Evolutionary conservation across 2,888 invertebrate species (phyloP), one percentile per base, ranked within the genome.

Genomic region (Phania funesta): DNA sequence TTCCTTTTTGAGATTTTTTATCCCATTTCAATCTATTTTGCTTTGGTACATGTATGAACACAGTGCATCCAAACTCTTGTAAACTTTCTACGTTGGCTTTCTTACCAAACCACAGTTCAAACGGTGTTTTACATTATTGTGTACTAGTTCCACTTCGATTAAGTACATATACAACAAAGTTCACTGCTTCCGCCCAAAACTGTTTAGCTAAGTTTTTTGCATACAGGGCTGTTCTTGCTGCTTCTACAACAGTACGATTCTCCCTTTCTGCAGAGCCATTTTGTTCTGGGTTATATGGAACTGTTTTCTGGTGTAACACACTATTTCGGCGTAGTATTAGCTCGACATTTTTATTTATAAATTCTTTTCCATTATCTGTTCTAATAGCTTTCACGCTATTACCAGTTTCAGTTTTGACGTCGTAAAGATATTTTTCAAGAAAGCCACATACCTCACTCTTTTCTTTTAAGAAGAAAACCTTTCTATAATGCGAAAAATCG

Each of bases 201-300:
- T n/a, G n/a, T 38, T 75, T 60, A 5, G 32, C 9, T 20, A 80
- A 54, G 38, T 46, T 48, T 8, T 83, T 76, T 20, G 79, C 67
- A 26, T 67, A 50, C 16, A 85, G 20, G 70, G 85, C 78, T 35
- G 81, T 80, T 60, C 80, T 67, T 3, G 77, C 83, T 18, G 46
- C 82, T 65, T 86, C 86, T 8, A 84, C 44, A 20, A 85, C 46
- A 3, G 84, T 84, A 13, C 85, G 52, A 35, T 85, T 85, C 16
- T 35, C 52, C 29, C 76, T 44, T 29, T 75, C 75, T 24, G n/a
- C 56, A 29, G 32, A 20, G 1, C 60, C 71, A 58, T 71, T 71
- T 71, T 71, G 71, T 24, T 71, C 58, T 3, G 71, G 58, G 16
- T 38, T 71, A 44, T 73, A 44, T 41, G 64, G 52, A 54, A 62